Evolutionary conservation across 2,113 vertebrate genomes (phyloP).

Genomic region (Prietella phreatophila): DNA sequence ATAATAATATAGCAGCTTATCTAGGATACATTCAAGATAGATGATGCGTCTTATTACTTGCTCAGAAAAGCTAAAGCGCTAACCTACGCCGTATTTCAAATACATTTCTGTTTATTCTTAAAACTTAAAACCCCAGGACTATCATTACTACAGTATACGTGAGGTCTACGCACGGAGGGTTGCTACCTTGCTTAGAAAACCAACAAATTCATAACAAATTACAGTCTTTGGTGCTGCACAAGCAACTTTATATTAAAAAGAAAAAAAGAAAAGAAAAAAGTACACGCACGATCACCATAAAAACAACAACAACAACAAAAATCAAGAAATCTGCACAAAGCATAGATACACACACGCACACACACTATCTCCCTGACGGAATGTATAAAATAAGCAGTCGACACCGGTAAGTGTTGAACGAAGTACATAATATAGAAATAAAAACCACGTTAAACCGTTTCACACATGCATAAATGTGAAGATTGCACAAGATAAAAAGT

Average conservation of each 20-base stretch:
- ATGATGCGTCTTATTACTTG: constrained; percentile 98
- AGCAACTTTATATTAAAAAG: constrained; percentile 92
- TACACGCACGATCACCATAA: constrained; percentile 53
- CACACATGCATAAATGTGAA: constrained; percentile 99
- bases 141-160: constrained; percentile 86
- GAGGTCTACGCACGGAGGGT: constrained; percentile 94
- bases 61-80: constrained; percentile 85
- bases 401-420: constrained; percentile 88
- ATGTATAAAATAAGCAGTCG: constrained; percentile 99
- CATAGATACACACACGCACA: constrained; percentile 46
- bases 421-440: constrained; percentile 85
- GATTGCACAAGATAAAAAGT: constrained; percentile 92
- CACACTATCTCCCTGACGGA: constrained; percentile 93
- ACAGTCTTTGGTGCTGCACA: constrained; percentile 99
- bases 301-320: constrained; percentile 39
- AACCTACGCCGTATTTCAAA: constrained; percentile 78
- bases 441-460: constrained; percentile 81
- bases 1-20: constrained; percentile 99
- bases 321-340: constrained; percentile 65
- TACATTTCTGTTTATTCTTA: constrained; percentile 72
- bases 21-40: constrained; percentile 99
- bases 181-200: constrained; percentile 87
- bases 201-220: constrained; percentile 73
- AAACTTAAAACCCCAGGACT: constrained; percentile 80
- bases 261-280: constrained; percentile 61